Base-by-base conservation (phyloP, 2,888 invertebrate species). In the Steinernema scapterisci region DNA sequence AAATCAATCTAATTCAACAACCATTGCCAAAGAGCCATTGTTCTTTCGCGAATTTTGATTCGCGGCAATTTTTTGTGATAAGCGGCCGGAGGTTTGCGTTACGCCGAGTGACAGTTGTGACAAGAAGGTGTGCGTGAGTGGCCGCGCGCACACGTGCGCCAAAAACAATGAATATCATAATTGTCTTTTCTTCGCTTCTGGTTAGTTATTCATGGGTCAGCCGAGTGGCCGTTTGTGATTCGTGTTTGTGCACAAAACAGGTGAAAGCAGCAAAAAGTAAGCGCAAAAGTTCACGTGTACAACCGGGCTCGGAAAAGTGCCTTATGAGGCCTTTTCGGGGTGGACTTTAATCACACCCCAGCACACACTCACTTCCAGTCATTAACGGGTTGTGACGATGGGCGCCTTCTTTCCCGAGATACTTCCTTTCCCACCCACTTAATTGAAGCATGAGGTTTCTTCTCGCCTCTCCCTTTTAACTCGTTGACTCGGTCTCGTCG, bases 1-100 rank as follows among this genome's bases (percentile, higher is more conserved):
- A 63, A 63, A 63, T 63, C 63, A 63, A 63, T 63, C 63, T 63
- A 63, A 63, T 63, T 63, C 63, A 27, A 27, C 38, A 38, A 38
- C 38, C 38, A 38, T 38, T 9, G 38, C 5, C 38, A 38, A 6
- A 38, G 38, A 23, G 63, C 27, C 5, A 48, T 48, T 48, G 48
- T 16, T 48, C n/a, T 48, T 38, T 3, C 6, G 48, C 48, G 48
- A 48, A 48, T 48, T 48, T 48, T 48, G 16, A 16, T 19, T 48
- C 48, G 5, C 48, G 16, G 52, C 52, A 52, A 52, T 52, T 52
- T 19, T 52, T 52, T 23, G 11, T 23, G 52, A 19, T 23, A 11
- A 52, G 23, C 23, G 38, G 38, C 38, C 23, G 19, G 52, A 21
- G 52, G 6, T 52, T 23, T n/a, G 23, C 52, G 23, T 48, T 21